Conservation (phyloP, 2,113 vertebrate genomes). For the Aleadryas rufinucha region DNA sequence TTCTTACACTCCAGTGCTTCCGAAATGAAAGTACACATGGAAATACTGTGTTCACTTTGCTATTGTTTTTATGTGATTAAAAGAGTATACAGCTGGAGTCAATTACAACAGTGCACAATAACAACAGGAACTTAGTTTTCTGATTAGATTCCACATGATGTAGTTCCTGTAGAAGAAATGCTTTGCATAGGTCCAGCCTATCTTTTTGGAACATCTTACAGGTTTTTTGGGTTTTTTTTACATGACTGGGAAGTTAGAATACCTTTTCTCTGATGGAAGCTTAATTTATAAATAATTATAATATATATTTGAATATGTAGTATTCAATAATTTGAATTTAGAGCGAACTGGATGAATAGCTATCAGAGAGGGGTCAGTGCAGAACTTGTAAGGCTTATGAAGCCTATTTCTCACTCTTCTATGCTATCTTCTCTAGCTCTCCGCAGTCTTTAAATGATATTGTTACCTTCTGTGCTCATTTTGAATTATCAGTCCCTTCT, state of each 20-base stretch:
- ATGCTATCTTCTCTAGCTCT: neutral
- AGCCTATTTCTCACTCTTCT: neutral
- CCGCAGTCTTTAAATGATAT: neutral
- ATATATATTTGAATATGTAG: neutral
- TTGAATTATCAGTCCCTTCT: neutral
- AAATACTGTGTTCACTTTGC: neutral
- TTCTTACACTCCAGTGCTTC: neutral
- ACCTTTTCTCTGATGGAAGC: neutral
- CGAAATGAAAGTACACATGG: neutral
- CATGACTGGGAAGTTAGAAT: neutral
- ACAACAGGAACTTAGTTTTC: neutral
- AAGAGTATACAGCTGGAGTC: neutral
- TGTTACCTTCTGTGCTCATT: neutral
- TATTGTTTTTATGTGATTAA: neutral
- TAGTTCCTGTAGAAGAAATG: neutral
- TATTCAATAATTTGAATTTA: neutral
- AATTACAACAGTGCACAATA: neutral
- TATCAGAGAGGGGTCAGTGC: neutral
- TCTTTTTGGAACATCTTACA: neutral
- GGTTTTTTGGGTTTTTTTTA: neutral
- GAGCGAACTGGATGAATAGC: neutral
- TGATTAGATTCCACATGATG: neutral
- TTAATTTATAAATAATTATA: neutral
- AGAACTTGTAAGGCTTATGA: neutral
- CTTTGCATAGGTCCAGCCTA: rapidly evolving